These are phyloP conservation scores for Syrphus vitripennis DNA, from an alignment of 2,888 invertebrate genomes.

Conservation along the genomic window DNA sequence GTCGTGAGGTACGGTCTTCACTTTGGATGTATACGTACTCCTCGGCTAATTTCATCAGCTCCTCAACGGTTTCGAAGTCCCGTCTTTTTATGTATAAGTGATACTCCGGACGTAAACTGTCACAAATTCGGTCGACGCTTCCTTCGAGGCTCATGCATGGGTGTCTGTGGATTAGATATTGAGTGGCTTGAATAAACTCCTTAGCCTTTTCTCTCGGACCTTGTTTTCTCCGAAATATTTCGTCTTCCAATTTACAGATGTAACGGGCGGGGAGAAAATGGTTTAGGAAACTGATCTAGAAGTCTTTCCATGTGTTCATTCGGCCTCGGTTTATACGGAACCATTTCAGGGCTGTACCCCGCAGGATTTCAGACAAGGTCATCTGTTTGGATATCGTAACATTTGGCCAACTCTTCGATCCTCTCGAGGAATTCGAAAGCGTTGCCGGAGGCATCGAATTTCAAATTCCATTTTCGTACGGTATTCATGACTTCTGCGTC, in stretches of 20 bases:
- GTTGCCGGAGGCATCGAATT: too few species aligned
- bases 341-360: too few species aligned
- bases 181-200: not conserved
- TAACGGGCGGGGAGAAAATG: not conserved
- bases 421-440: too few species aligned
- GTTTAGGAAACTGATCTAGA: too few species aligned
- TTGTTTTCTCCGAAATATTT: not conserved
- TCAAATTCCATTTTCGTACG: too few species aligned
- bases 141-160: not conserved
- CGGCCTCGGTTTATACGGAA: too few species aligned
- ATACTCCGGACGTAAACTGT: not conserved
- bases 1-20: not conserved
- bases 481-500: too few species aligned
- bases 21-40: not conserved
- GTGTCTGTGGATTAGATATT: not conserved
- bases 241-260: not conserved
- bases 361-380: too few species aligned
- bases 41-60: slow-evolving; percentile 1
- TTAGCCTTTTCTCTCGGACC: not conserved
- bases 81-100: slow-evolving; percentile 4
- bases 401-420: too few species aligned
- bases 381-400: too few species aligned
- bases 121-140: slow-evolving; percentile 1
- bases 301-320: too few species aligned
- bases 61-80: slow-evolving; percentile 7